Conservation (phyloP, 2,113 vertebrate species). For the Microcebus jonahi region DNA sequence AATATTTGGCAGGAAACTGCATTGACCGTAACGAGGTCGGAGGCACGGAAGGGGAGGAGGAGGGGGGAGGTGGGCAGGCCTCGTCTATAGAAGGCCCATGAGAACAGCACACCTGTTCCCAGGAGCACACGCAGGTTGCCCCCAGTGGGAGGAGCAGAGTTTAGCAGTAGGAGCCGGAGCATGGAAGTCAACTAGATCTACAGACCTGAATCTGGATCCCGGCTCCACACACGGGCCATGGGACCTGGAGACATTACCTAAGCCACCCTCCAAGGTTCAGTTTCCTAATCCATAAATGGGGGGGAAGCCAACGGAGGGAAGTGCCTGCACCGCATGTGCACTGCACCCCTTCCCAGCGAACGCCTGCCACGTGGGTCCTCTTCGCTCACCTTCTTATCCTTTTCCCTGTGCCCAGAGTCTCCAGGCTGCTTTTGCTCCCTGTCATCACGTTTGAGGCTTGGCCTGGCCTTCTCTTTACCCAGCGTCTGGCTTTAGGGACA, state of each 20-base stretch:
- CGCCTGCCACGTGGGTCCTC: fast-evolving
- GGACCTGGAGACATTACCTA: not conserved
- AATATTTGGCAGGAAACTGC: not conserved
- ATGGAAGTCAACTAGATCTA: not conserved
- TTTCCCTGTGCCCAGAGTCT: not conserved
- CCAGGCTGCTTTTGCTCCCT: not conserved
- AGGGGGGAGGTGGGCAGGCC: not conserved
- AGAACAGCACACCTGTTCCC: not conserved
- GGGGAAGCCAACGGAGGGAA: not conserved
- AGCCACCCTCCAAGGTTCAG: not conserved
- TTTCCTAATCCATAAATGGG: not conserved
- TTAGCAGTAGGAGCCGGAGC: not conserved
- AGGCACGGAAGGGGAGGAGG: fast-evolving
- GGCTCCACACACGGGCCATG: not conserved
- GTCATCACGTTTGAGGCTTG: not conserved
- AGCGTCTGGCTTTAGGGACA: no score
- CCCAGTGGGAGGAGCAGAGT: not conserved
- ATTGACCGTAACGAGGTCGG: not conserved
- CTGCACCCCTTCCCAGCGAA: not conserved
- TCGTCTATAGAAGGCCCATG: fast-evolving
- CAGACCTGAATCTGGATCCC: not conserved
- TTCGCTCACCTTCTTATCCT: not conserved
- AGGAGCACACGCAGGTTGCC: not conserved
- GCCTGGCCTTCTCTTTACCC: not conserved
- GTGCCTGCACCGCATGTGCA: fast-evolving